A percentile compares a stretch with the other conserved stretches of the same genome.
Evolutionary conservation across 2,113 vertebrate genomes (phyloP).

Genomic region (Oncorhynchus nerka): DNA sequence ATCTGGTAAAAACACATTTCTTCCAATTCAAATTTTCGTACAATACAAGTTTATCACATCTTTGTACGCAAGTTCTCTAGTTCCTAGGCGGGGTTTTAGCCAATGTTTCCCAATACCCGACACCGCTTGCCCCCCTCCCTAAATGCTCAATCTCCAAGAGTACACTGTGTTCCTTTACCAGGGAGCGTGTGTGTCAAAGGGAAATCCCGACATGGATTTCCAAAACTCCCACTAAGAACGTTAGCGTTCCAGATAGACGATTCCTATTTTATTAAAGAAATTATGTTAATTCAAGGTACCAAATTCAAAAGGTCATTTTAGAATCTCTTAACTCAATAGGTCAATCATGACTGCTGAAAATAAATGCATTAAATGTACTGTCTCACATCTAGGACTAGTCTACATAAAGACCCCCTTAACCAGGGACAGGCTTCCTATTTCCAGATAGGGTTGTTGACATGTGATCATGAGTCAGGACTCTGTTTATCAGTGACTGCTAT

Average conservation of each 20-base stretch:
- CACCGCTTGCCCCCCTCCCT: slow-evolving; percentile 23
- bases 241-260: background rate
- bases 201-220: slow-evolving; percentile 67
- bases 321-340: too few relatives aligned
- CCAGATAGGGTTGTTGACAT: too few relatives aligned
- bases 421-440: too few relatives aligned
- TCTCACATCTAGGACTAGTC: too few relatives aligned
- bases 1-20: too few relatives aligned
- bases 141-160: slow-evolving; percentile 55
- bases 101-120: background rate
- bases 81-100: background rate
- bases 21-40: too few relatives aligned
- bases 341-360: too few relatives aligned
- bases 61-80: background rate
- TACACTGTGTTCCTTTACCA: slow-evolving; percentile 60
- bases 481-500: background rate
- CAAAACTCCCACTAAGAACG: slow-evolving; percentile 2
- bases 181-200: slow-evolving; percentile 37
- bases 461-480: too few relatives aligned
- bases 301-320: too few relatives aligned
- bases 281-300: too few relatives aligned
- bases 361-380: too few relatives aligned
- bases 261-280: background rate
- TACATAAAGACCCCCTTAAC: too few relatives aligned
- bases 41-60: background rate